Conservation (phyloP, 1,140 invertebrate species). For the Pissodes strobi region DNA sequence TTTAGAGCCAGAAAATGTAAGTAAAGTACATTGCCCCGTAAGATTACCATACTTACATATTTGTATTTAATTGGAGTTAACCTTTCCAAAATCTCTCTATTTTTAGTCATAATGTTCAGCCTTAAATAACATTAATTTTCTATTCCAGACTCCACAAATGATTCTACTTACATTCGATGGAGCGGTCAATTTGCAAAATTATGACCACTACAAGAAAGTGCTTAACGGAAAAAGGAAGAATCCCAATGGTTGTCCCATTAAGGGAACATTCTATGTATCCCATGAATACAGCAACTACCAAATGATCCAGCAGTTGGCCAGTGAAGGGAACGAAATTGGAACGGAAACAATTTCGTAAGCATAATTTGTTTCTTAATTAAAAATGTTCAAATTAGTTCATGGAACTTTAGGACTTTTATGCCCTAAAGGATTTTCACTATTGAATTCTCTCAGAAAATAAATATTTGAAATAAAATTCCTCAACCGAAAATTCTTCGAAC, state of each 20-base stretch:
- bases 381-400: not conserved
- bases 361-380: not conserved
- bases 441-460: too few relatives aligned
- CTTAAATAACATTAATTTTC: too few relatives aligned
- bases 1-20: constrained; percentile 79
- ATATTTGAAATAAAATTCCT: too few relatives aligned
- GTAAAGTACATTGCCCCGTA: too few relatives aligned
- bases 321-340: constrained; percentile 89
- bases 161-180: constrained; percentile 92
- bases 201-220: constrained; percentile 84
- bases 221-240: constrained; percentile 79
- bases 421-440: too few relatives aligned
- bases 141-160: constrained; percentile 90
- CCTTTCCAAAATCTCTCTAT: too few relatives aligned
- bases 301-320: constrained; percentile 85
- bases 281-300: constrained; percentile 96
- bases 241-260: constrained; percentile 87
- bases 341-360: constrained; percentile 85
- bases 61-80: too few relatives aligned
- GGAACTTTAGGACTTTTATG: too few relatives aligned
- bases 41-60: too few relatives aligned
- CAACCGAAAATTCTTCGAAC: too few relatives aligned
- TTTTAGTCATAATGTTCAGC: too few relatives aligned
- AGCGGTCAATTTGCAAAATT: constrained; percentile 90
- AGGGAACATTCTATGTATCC: constrained; percentile 92